phyloP scores from a whole-genome alignment of 2,888 invertebrate genomes.

The Zhuqinia jingwanae region DNA sequence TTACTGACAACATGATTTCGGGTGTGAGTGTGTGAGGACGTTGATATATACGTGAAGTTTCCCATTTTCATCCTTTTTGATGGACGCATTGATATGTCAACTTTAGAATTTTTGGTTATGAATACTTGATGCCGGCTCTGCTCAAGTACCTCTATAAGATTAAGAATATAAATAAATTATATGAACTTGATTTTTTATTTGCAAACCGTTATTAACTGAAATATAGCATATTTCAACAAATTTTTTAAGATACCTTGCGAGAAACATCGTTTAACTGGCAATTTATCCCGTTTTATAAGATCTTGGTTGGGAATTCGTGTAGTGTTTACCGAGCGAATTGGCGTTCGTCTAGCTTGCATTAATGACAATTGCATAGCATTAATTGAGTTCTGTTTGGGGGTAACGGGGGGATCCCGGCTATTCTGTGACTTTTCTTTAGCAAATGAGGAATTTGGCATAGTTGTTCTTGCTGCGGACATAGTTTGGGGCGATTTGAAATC shows the following conservation, averaged over 20 bases:
- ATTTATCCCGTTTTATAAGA: background rate
- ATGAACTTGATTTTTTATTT: background rate
- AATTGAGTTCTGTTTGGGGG: background rate
- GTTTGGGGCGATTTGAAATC: background rate
- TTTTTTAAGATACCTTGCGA: background rate
- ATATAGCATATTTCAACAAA: background rate
- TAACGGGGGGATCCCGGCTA: background rate
- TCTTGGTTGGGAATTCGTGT: background rate
- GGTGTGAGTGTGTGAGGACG: background rate
- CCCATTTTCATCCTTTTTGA: conserved; percentile 27
- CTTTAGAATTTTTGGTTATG: conserved; percentile 22
- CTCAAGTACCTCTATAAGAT: conserved; percentile 8
- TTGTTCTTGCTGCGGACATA: background rate
- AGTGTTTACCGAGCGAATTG: background rate
- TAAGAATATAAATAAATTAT: background rate
- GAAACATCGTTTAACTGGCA: conserved; percentile 13
- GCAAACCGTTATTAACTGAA: too few species aligned
- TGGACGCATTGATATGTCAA: conserved; percentile 10
- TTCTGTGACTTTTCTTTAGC: background rate
- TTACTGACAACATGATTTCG: background rate
- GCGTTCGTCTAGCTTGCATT: background rate
- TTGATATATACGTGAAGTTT: background rate
- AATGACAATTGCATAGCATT: background rate
- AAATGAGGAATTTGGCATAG: background rate
- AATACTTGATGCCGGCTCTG: background rate